Percentiles rank a stretch among this genome's conserved stretches.
phyloP scores from a whole-genome alignment of 2,113 vertebrate species.

The Ammodytes dubius region DNA sequence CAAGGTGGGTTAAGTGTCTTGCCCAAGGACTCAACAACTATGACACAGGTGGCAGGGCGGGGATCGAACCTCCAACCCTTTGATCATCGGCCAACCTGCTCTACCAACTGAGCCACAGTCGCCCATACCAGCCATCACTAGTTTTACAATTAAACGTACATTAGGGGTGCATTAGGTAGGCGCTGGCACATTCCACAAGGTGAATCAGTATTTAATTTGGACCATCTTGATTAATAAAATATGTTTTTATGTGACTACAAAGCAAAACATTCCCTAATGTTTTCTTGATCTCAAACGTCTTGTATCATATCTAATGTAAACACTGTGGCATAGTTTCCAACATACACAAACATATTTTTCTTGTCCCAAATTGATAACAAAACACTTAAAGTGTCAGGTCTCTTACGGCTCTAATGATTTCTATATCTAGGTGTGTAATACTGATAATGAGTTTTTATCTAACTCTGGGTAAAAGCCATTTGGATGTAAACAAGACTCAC shows the following conservation, averaged over 20 bases:
- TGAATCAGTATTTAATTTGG: constrained; percentile 10
- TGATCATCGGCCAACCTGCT: too few species aligned
- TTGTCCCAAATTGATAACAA: constrained; percentile 32
- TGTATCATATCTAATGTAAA: constrained; percentile 59
- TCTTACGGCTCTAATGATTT: constrained; percentile 33
- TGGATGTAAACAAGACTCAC: constrained; percentile 4
- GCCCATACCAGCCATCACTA: too few species aligned
- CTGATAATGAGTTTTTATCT: constrained; percentile 20
- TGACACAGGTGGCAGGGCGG: too few species aligned
- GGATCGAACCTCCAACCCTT: too few species aligned
- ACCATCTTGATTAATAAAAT: constrained; percentile 14
- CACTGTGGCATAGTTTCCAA: constrained; percentile 18
- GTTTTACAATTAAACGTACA: too few species aligned
- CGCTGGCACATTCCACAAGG: background rate
- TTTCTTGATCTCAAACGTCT: constrained; percentile 1
- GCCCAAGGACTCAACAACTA: too few species aligned
- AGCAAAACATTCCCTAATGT: constrained; percentile 14
- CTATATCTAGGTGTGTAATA: constrained; percentile 33
- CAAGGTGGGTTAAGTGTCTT: too few species aligned
- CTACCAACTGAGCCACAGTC: too few species aligned
- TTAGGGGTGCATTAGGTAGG: background rate
- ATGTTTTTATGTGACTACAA: constrained; percentile 16
- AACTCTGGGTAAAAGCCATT: constrained; percentile 31
- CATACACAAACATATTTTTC: constrained; percentile 10
- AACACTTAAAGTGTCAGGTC: constrained; percentile 8